A percentile compares a stretch with the other conserved stretches of the same genome.
phyloP scores from a whole-genome alignment of 2,888 invertebrate genomes.

The Drosophila percnosoma region DNA sequence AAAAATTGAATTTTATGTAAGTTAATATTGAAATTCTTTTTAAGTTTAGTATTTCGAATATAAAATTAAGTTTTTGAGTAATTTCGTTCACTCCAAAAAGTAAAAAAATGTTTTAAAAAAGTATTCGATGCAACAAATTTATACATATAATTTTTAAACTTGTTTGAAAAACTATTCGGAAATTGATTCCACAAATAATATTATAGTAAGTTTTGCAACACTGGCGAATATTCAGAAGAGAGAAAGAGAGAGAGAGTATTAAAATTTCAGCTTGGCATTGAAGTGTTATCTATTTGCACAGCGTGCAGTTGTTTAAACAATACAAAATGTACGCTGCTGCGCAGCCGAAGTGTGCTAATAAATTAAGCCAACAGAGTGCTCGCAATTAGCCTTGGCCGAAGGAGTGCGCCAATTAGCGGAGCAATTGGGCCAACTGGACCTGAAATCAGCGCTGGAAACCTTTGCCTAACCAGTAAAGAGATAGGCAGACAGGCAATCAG shows the following conservation, averaged over 20 bases:
- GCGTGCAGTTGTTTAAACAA: slow-evolving; percentile 37
- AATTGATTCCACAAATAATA: neutral
- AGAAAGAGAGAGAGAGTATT: slow-evolving; percentile 1
- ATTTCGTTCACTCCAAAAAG: neutral
- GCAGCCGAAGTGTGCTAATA: slow-evolving; percentile 16
- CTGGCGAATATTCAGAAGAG: neutral
- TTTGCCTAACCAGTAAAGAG: neutral
- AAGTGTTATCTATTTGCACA: slow-evolving; percentile 6
- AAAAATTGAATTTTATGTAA: neutral
- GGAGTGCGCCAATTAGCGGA: slow-evolving; percentile 10
- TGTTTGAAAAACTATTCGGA: neutral
- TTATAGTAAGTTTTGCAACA: neutral
- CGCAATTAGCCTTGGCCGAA: slow-evolving; percentile 3
- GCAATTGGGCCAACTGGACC: neutral
- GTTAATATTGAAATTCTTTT: neutral
- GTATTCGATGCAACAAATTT: neutral
- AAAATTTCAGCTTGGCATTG: neutral
- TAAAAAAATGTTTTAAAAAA: no score
- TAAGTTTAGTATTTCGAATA: neutral
- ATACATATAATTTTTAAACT: neutral
- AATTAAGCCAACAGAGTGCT: slow-evolving; percentile 1
- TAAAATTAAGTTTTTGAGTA: neutral
- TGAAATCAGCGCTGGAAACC: slow-evolving; percentile 10
- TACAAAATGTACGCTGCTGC: neutral
- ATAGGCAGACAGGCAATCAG: slow-evolving; percentile 1